Conservation (phyloP, 2,113 vertebrate genomes). For the Thamnophis sirtalis region DNA sequence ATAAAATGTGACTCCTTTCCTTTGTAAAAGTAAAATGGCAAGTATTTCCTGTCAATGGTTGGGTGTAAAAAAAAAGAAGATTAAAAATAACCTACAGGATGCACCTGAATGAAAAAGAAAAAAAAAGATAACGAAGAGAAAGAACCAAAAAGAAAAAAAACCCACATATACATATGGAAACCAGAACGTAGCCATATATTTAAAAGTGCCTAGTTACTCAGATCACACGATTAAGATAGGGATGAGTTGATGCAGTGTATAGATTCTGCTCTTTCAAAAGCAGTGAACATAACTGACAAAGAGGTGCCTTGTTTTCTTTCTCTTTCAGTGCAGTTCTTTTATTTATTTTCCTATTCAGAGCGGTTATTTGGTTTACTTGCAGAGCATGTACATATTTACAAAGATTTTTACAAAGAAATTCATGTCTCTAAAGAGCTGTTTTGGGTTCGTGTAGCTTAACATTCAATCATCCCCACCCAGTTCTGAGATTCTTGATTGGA, state of each 20-base stretch:
- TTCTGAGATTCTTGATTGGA: neutral
- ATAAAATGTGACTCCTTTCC: neutral
- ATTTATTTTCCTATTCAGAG: neutral
- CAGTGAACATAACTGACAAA: neutral
- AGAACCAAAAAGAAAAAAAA: neutral
- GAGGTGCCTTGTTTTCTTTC: neutral
- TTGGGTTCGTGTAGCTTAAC: neutral
- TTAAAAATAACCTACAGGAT: constrained; percentile 57
- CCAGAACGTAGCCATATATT: neutral
- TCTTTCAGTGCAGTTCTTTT: neutral
- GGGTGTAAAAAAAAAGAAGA: neutral
- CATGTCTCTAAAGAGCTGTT: neutral
- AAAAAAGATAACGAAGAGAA: neutral
- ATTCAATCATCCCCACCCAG: neutral
- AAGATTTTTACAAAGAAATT: neutral
- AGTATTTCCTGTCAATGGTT: neutral
- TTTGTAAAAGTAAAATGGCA: constrained; percentile 46
- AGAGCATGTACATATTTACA: neutral
- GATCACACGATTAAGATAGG: neutral
- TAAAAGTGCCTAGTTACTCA: neutral
- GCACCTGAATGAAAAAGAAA: constrained; percentile 57
- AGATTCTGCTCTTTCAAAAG: neutral
- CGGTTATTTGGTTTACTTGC: neutral
- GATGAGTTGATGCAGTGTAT: neutral
- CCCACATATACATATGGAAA: neutral